Percentiles rank a stretch among this genome's conserved stretches.
phyloP scores from a whole-genome alignment of 2,888 invertebrate species.

The Calliphora vomitoria region DNA sequence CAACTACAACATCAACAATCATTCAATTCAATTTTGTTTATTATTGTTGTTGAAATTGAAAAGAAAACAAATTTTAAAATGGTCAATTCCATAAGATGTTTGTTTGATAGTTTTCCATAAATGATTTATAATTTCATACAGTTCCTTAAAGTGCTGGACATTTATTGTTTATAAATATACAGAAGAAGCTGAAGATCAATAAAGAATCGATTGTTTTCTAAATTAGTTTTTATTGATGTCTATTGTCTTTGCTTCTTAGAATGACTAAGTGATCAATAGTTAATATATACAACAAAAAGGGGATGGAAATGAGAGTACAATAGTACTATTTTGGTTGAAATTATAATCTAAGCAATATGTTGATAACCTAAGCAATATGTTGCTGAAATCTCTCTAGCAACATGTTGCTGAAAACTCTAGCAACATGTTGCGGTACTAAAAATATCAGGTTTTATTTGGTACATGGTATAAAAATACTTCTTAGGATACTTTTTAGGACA shows the following conservation, averaged over 20 bases:
- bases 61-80: conserved; percentile 11
- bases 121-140: conserved; percentile 60
- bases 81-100: conserved; percentile 24
- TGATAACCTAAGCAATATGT: too few relatives aligned
- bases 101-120: conserved; percentile 31
- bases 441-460: too few relatives aligned
- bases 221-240: conserved; percentile 56
- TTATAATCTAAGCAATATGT: too few relatives aligned
- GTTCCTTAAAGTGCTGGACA: conserved; percentile 17
- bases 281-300: background rate
- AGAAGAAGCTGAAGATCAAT: background rate
- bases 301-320: background rate
- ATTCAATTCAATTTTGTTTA: conserved; percentile 55
- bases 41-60: conserved; percentile 24
- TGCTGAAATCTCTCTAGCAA: too few relatives aligned
- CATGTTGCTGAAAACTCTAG: too few relatives aligned
- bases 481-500: too few relatives aligned
- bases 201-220: conserved; percentile 31
- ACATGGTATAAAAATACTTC: too few relatives aligned
- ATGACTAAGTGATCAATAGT: background rate
- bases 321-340: too few relatives aligned
- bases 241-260: background rate
- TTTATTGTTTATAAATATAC: conserved; percentile 2
- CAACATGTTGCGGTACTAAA: too few relatives aligned
- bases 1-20: conserved; percentile 42